Conservation (phyloP, 2,888 invertebrate genomes). For the Nomada lathburiana region DNA sequence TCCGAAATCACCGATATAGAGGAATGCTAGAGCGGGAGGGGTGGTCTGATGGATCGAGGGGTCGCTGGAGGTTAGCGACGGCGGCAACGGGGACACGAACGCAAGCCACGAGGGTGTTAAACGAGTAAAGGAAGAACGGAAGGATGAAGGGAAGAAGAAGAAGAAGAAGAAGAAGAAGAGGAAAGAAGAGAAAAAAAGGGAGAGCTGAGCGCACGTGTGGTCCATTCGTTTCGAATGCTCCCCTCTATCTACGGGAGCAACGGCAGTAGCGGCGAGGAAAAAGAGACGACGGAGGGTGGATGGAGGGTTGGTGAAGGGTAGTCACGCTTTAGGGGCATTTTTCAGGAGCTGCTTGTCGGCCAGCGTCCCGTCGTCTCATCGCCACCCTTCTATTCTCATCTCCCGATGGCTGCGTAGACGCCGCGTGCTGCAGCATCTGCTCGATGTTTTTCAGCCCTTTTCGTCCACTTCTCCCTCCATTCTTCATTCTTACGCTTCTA, state of each 20-base stretch:
- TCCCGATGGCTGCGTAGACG: slow-evolving; percentile 60
- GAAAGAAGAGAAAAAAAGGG: slow-evolving; percentile 52
- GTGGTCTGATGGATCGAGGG: background rate
- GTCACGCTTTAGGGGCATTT: slow-evolving; percentile 71
- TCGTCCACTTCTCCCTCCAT: background rate
- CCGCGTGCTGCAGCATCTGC: slow-evolving; percentile 36
- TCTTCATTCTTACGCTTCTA: background rate
- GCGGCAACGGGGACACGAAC: background rate
- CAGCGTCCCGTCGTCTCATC: slow-evolving; percentile 50
- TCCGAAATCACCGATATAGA: slow-evolving; percentile 66
- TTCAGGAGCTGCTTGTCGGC: slow-evolving; percentile 70
- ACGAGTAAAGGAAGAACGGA: slow-evolving; percentile 37
- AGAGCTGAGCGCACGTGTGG: slow-evolving; percentile 78
- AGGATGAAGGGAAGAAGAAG: slow-evolving; percentile 44
- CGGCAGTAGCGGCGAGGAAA: slow-evolving; percentile 22
- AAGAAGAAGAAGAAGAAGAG: background rate
- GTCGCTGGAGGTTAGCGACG: background rate
- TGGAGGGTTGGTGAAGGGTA: slow-evolving; percentile 57
- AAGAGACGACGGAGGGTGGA: slow-evolving; percentile 53
- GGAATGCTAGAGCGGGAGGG: background rate
- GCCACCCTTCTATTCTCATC: slow-evolving; percentile 28
- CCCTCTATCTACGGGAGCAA: slow-evolving; percentile 42
- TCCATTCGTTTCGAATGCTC: slow-evolving; percentile 75
- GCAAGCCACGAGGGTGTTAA: slow-evolving; percentile 17
- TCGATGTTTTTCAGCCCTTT: slow-evolving; percentile 66